Base-by-base conservation (phyloP, 92 coral and sea anemone species). In the Heliopora coerulea region DNA sequence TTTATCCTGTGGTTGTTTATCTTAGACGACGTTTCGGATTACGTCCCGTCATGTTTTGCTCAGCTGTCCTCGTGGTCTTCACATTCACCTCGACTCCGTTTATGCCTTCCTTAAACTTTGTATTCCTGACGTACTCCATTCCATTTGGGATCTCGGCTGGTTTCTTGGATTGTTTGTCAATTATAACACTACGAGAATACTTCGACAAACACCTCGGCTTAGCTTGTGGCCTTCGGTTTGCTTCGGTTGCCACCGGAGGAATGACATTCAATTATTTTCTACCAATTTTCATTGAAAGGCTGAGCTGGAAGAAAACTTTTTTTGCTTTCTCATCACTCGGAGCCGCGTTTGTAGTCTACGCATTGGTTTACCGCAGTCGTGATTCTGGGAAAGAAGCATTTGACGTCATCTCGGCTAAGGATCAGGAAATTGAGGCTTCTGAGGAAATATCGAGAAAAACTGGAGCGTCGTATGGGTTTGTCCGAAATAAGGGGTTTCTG, bases 101-200 rank as follows among this genome's bases (percentile, higher is more conserved):
- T 34, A 15, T 46, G 17, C 57, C 56, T 19, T 19, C 11, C 15
- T 31, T 25, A 33, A 34, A 14, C 9, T 66, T 0, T 25, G 8
- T 66, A 18, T 25, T 41, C 54, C 18, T 41, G 7, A 67, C 74
- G 8, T 46, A 44, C 39, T 67, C 74, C 3, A 25, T 48, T 13
- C 59, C 74, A n/a, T 12, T 67, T 21, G 74, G 74, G 11, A 25
- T 67, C 8, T 28, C 58, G 0, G 0, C 21, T 23, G 59, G 74
- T 21, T 44, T 67, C 20, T 1, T 42, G 26, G 74, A 67, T 9
- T 44, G 58, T 44, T 35, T 67, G 0, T 20, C 37, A 17, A 39
- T 67, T 8, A 52, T 67, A 49, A 12, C 37, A 19, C 33, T 67
- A 44, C 74, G 74, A 7, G 74, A 67, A 52, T 67, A 67, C 48